Evolutionary conservation across 2,888 invertebrate species (phyloP).

Genomic region (Leptinotarsa haldemani): DNA sequence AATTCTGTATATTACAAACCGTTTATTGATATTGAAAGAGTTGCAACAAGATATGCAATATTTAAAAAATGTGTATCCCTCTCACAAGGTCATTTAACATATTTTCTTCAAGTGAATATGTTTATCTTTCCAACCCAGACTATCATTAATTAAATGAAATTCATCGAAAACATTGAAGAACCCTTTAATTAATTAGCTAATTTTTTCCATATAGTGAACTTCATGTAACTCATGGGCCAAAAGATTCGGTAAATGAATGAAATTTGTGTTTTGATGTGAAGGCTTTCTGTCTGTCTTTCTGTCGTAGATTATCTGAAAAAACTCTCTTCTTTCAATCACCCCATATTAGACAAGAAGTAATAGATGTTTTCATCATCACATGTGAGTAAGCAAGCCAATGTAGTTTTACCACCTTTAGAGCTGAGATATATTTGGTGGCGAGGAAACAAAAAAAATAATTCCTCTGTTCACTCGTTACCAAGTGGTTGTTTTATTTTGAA

Average conservation of each 20-base stretch:
- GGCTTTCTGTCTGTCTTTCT: slow-evolving; percentile 65
- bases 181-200: slow-evolving; percentile 1
- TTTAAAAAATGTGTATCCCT: neutral
- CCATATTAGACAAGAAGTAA: slow-evolving; percentile 1
- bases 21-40: neutral
- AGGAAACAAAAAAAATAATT: no score
- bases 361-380: neutral
- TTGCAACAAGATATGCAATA: no score
- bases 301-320: slow-evolving; percentile 53
- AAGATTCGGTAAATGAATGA: slow-evolving; percentile 61
- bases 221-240: slow-evolving; percentile 64
- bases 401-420: no score
- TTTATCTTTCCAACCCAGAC: no score
- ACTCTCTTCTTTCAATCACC: slow-evolving; percentile 38
- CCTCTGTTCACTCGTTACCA: no score
- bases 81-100: neutral
- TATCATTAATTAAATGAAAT: no score
- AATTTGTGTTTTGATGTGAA: slow-evolving; percentile 59
- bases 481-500: no score
- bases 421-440: no score
- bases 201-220: slow-evolving; percentile 64
- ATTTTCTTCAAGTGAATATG: no score
- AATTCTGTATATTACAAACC: neutral
- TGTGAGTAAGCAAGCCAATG: neutral
- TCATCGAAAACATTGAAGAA: no score